Base-by-base conservation (phyloP, 1,140 invertebrate genomes). In the Trichonephila clavata region DNA sequence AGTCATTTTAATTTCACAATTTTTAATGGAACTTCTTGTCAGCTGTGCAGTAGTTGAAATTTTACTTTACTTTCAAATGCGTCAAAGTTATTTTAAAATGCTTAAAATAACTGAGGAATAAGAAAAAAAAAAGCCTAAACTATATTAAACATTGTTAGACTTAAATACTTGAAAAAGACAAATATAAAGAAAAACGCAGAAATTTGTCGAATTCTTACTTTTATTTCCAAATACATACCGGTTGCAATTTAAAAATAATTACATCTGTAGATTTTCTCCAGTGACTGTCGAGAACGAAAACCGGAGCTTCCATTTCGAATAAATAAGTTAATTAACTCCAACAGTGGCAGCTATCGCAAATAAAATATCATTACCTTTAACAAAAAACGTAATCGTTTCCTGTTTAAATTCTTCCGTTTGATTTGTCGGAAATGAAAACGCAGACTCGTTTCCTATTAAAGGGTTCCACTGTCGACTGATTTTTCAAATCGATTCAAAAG, bases 401-500 rank as follows among this genome's bases (percentile, higher is more conserved):
- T 7, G 7, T 57, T 57, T 83, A 83, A 83, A 83, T 77, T 83
- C 81, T 83, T 83, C 39, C 43, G 81, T 24, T 50, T n/a, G 39
- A 83, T 83, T 50, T 27, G 50, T 57, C 81, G 81, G 81, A 83
- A 83, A 83, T 83, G 81, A 83, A 83, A 83, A 59, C 81, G 50
- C 43, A 50, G 81, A 57, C 18, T 83, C 81, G 50, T 83, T 83
- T 83, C 50, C 81, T 50, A 83, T 57, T n/a, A 83, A 27, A 83
- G 1, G 50, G 43, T n/a, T 83, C 81, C 81, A n/a, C 8, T 59
- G n/a, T 83, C 59, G 39, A 59, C 81, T 27, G 81, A 21, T 43
- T 27, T 50, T 83, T 50, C 43, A 4, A 83, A 57, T 57, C 68
- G 27, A 14, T 77, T 77, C n/a, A 20, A n/a, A n/a, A 20, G 81